phyloP scores from a whole-genome alignment of 1,140 invertebrate species.

The Coptotermes formosanus region DNA sequence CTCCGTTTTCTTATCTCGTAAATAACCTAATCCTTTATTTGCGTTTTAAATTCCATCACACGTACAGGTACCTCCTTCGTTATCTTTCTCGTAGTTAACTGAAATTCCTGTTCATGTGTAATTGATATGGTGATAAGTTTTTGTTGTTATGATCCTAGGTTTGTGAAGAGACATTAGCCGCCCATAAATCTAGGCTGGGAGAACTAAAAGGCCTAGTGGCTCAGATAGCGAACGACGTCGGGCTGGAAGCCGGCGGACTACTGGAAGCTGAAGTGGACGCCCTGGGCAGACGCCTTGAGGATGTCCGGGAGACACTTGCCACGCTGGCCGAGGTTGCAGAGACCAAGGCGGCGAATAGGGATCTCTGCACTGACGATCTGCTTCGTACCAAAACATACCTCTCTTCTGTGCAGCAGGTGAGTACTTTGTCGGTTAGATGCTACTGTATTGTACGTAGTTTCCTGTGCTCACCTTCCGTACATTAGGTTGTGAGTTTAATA shows the following conservation, averaged over 20 bases:
- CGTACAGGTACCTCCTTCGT: too few species aligned
- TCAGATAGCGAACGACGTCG: slow-evolving; percentile 73
- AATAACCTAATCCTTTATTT: too few species aligned
- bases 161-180: slow-evolving; percentile 71
- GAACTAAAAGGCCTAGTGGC: slow-evolving; percentile 72
- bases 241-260: slow-evolving; percentile 63
- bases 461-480: too few species aligned
- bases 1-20: too few species aligned
- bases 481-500: too few species aligned
- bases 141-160: slow-evolving; percentile 51
- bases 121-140: too few species aligned
- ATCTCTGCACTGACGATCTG: slow-evolving; percentile 55
- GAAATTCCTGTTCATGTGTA: too few species aligned
- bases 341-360: slow-evolving; percentile 55
- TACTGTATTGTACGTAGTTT: too few species aligned
- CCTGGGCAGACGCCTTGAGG: slow-evolving; percentile 70
- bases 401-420: slow-evolving; percentile 63
- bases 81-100: too few species aligned
- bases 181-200: slow-evolving; percentile 63
- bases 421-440: slow-evolving; percentile 30
- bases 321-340: slow-evolving; percentile 73
- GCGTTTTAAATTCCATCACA: too few species aligned
- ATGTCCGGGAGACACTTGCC: slow-evolving; percentile 70
- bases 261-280: slow-evolving; percentile 70
- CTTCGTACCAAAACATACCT: slow-evolving; percentile 60